Base-by-base conservation (phyloP, 2,797 vertebrate species). In the Orestias chungarensis region DNA sequence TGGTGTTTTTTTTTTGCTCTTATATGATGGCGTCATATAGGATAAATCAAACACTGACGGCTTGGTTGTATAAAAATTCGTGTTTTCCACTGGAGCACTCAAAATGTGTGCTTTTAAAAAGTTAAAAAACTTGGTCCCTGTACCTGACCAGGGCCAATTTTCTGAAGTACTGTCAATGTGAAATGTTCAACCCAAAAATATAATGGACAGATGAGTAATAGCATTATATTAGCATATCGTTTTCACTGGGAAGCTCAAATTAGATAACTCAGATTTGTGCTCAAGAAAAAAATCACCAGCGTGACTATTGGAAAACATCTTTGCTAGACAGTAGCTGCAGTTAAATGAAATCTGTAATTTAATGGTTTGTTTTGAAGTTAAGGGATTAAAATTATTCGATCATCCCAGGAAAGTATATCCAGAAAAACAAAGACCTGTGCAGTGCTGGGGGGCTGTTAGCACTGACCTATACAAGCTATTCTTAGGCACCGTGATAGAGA, bases 331-430 rank as follows among this genome's bases (percentile, higher is more conserved):
- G 38, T 29, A 4, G 66, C 43, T 18, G 4, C 3, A 27, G 64
- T 64, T 79, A 64, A 15, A 31, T 31, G 50, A 69, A 64, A 46
- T 49, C 46, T 66, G 61, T 44, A 8, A 71, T 66, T 79, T 64
- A 12, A 66, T 38, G 38, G 64, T 42, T 55, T 8, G 27, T 68
- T 68, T 29, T n/a, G 42, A 72, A 52, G 49, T 4, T 14, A 47
- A 50, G 55, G 52, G 55, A 54, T 54, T 55, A n/a, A 2, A 20
- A 23, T 6, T 27, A 23, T 49, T 49, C 20, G n/a, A 49, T 23
- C 20, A 4, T 49, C 20, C 46, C 47, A 3, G 47, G 47, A 50
- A 29, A 47, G 47, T 64, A 14, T 27, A 43, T 66, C 10, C 2
- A 23, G n/a, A 42, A 43, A 68, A 23, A 35, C 42, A 69, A 18